Evolutionary conservation across 2,888 invertebrate species (phyloP), one percentile per base, ranked within the genome.

Genomic region (Ophion slaviceki): DNA sequence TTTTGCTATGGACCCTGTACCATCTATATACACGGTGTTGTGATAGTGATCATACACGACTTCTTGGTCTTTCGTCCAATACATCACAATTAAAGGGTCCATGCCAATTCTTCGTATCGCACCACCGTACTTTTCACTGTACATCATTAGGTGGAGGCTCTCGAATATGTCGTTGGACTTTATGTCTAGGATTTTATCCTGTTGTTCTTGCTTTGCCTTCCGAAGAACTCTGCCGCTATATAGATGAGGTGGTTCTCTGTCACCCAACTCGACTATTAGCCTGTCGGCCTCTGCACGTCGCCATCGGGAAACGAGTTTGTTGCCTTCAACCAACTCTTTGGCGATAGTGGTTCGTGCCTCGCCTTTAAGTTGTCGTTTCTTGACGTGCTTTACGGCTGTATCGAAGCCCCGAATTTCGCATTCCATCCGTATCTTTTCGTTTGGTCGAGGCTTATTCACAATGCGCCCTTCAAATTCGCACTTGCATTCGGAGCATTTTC

Each of bases 21-120:
- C 85, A 76, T 85, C 85, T 8, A 85, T 76, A 45, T 47, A 79
- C 40, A 86, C 14, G 11, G 20, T 72, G 57, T 85, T 82, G 72
- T 81, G 74, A 47, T 75, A 61, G n/a, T 67, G 17, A 7, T 40
- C 40, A 11, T 75, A 84, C n/a, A 86, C 57, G 14, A 84, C 86
- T 5, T 86, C 59, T 80, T 86, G 87, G 66, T 87, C 84, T 71
- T 47, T 68, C 17, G 86, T 79, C 84, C 85, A 84, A 64, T 88
- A 87, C 36, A 84, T 82, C 11, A 85, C 84, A 64, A 76, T 77
- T 59, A 88, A 70, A n/a, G 82, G 86, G 75, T 86, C 88, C 28
- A 84, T 59, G 2, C 80, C 82, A 72, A 87, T 84, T 17, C 75
- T 77, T n/a, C 80, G 77, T 47, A 85, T 86, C 14, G 72, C 71